Evolutionary conservation across 1,140 invertebrate species (phyloP).

Genomic region (Semibalanus balanoides): DNA sequence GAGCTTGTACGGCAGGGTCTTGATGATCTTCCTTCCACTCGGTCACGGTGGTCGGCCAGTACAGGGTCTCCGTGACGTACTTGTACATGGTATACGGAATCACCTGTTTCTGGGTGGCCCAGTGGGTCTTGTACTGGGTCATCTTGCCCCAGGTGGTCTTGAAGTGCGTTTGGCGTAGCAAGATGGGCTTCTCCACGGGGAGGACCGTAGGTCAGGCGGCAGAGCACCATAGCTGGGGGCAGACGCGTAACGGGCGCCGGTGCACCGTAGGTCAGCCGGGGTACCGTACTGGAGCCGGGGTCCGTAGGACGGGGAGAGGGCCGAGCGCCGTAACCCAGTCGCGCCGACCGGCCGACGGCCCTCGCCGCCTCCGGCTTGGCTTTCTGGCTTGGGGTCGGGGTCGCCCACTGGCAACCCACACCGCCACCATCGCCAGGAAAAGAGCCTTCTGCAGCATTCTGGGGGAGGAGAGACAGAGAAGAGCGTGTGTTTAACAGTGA

Average conservation of each 20-base stretch:
- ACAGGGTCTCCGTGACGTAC: constrained; percentile 17
- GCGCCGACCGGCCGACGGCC: too few species aligned
- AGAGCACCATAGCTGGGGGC: constrained; percentile 7
- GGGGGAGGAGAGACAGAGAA: too few species aligned
- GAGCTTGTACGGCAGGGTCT: not conserved
- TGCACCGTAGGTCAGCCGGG: constrained; percentile 6
- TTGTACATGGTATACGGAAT: not conserved
- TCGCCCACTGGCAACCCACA: not conserved
- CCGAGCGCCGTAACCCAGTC: constrained; percentile 7
- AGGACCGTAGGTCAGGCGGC: not conserved
- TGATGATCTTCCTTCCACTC: constrained; percentile 4
- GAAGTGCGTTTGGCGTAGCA: not conserved
- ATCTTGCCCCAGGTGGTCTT: not conserved
- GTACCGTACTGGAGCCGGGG: constrained; percentile 8
- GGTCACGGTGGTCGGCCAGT: constrained; percentile 22
- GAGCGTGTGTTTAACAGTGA: too few species aligned
- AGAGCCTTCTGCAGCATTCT: not conserved
- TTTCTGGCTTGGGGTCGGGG: not conserved
- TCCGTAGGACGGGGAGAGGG: not conserved
- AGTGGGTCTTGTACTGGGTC: not conserved
- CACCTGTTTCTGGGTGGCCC: not conserved
- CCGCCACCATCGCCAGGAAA: not conserved
- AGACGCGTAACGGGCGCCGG: constrained; percentile 6
- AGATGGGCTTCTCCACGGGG: not conserved
- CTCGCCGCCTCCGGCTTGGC: not conserved